Evolutionary conservation across 1,140 invertebrate species (phyloP).

Genomic region (Lepidurus arcticus): DNA sequence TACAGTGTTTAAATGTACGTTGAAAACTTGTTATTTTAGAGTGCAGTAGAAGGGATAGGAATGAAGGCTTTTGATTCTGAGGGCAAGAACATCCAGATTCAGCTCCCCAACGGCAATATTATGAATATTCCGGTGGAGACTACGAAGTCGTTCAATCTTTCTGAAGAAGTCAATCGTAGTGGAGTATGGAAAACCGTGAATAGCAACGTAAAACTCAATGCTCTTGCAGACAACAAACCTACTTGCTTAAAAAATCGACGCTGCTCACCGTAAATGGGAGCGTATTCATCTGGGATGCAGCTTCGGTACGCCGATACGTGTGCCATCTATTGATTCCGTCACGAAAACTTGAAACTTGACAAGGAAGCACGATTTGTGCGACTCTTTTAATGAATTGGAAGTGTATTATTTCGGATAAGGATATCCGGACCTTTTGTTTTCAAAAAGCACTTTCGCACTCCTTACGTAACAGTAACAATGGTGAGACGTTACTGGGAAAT

Average conservation of each 20-base stretch:
- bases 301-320: too few species aligned
- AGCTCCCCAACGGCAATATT: conserved; percentile 81
- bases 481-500: too few species aligned
- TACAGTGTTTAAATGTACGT: background rate
- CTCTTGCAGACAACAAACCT: conserved; percentile 23
- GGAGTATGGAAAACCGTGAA: conserved; percentile 93
- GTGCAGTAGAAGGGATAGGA: background rate
- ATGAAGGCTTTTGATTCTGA: background rate
- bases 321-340: too few species aligned
- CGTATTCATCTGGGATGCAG: background rate
- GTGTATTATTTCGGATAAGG: too few species aligned
- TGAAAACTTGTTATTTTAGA: background rate
- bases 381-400: too few species aligned
- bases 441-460: too few species aligned
- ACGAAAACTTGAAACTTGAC: too few species aligned
- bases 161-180: conserved; percentile 86
- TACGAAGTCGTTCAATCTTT: conserved; percentile 68
- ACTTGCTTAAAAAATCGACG: conserved; percentile 30
- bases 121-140: conserved; percentile 60
- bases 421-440: too few species aligned
- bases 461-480: too few species aligned
- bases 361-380: too few species aligned
- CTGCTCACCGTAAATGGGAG: conserved; percentile 19
- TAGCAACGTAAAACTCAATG: conserved; percentile 46
- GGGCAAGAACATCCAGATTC: conserved; percentile 66